Base-by-base conservation (phyloP, 2,797 vertebrate genomes). In the Iguana delicatissima region DNA sequence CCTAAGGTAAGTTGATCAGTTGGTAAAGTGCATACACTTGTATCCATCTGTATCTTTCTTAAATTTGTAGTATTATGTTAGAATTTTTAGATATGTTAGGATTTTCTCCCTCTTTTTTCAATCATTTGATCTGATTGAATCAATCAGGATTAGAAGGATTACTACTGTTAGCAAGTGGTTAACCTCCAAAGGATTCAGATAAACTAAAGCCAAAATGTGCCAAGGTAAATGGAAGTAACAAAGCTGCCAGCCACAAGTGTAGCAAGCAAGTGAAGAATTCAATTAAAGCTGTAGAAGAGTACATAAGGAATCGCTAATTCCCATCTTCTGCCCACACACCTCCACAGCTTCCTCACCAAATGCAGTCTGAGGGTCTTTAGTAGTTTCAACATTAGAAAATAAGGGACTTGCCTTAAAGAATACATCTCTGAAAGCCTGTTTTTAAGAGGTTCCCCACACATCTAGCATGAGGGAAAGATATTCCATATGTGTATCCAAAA, bases 261-360 rank as follows among this genome's bases (percentile, higher is more conserved):
- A 20, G 46, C 83, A 0, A 0, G 12, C 22, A 89, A 20, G 38
- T 0, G 13, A 32, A 46, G 6, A 67, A 4, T 1, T 22, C 22
- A 62, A 22, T 86, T 0, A 1, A 18, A n/a, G 1, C 57, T 64
- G 35, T 52, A 77, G 55, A 86, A 77, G 2, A 20, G 50, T 86
- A 76, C 38, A 52, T 35, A 12, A 76, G 38, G 35, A 29, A 72
- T 64, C 82, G 74, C 29, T 16, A 84, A 4, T 50, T 85, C 82
- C 29, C 1, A 32, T 4, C 20, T 32, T 38, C 32, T 46, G 14
- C 50, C 35, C 50, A 0, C 0, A 0, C 10, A 35, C 1, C 52
- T n/a, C 20, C 42, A 42, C 2, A 46, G 26, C 0, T 0, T 6
- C 5, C 62, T 55, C 29, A 50, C 16, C 18, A 4, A 24, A 87